Evolutionary conservation across 2,888 invertebrate genomes (phyloP), one percentile per base, ranked within the genome.

Genomic region (Octodonta nipae): DNA sequence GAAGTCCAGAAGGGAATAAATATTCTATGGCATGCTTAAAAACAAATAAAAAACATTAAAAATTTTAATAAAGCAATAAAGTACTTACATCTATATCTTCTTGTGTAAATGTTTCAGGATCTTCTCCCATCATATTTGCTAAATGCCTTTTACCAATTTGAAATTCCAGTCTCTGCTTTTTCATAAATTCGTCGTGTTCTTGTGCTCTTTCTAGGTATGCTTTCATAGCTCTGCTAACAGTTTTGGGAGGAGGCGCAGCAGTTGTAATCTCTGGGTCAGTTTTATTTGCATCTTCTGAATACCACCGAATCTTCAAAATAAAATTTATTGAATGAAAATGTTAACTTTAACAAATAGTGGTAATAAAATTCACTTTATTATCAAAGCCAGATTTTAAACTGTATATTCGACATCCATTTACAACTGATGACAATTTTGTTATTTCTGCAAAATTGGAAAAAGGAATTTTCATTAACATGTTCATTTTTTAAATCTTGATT

Each of bases 71-170:
- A 4, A 11, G 22, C n/a, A n/a, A n/a, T 22, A 22, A 22, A 22
- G 11, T 22, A 60, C 65, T 65, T 66, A 85, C 84, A 64, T 91
- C 76, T 15, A 95, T 71, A 56, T 92, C 86, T 33, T 76, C 71
- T 55, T 93, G 86, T 0, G 83, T 82, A 55, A 96, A 87, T 1
- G 72, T 76, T 51, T 89, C 84, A 0, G 84, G 79, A 66, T 95
- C 83, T 60, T 80, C 78, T 1, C 95, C 95, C 96, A 98, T 98
- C 77, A 98, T 98, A 59, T 93, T 95, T 1, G 98, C 96, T 41
- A 98, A 71, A 66, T 98, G 93, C 16, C 93, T 69, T 58, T 84
- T 88, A 10, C 98, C 98, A 51, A 91, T 78, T 58, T 86, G 78
- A 60, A 76, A 98, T 51, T 92, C 86, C 7, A 71, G 60, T 30